Conservation (phyloP, 2,113 vertebrate genomes). For the Callionymus lyra region DNA sequence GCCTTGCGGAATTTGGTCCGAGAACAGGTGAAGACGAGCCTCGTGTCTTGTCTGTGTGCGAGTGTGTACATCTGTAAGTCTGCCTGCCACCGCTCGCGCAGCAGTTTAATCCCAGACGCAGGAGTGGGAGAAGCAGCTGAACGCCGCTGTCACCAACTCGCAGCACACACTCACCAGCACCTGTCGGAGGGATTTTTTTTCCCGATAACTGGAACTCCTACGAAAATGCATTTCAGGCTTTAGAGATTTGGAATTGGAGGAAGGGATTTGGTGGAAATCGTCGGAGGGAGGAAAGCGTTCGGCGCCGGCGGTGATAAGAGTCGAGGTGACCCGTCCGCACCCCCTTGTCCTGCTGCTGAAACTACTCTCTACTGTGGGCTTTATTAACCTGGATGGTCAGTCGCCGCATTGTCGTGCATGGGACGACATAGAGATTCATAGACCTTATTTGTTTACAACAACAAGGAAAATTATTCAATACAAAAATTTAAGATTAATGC, state of each 20-base stretch:
- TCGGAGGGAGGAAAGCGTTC: conserved; percentile 6
- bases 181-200: conserved; percentile 15
- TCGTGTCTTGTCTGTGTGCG: conserved; percentile 12
- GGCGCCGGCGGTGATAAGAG: conserved; percentile 13
- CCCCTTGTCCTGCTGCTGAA: not conserved
- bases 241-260: conserved; percentile 26
- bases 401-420: no score
- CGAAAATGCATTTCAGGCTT: conserved; percentile 42
- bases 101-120: conserved; percentile 24
- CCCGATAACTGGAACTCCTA: conserved; percentile 3
- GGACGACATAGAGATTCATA: no score
- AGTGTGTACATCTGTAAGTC: conserved; percentile 5
- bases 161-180: conserved; percentile 16
- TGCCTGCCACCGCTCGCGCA: conserved; percentile 31
- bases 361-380: no score
- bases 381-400: no score
- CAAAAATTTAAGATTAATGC: no score
- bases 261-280: conserved; percentile 12
- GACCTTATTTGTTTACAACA: no score
- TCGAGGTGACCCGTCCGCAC: not conserved
- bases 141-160: conserved; percentile 15
- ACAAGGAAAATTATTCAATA: no score
- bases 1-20: conserved; percentile 39
- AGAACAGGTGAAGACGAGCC: conserved; percentile 61
- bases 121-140: conserved; percentile 40